A percentile compares a stretch with the other conserved stretches of the same genome.
These are phyloP conservation scores for Ambastaia sidthimunki DNA, from an alignment of 2,797 vertebrate species.

Conservation along the genomic window DNA sequence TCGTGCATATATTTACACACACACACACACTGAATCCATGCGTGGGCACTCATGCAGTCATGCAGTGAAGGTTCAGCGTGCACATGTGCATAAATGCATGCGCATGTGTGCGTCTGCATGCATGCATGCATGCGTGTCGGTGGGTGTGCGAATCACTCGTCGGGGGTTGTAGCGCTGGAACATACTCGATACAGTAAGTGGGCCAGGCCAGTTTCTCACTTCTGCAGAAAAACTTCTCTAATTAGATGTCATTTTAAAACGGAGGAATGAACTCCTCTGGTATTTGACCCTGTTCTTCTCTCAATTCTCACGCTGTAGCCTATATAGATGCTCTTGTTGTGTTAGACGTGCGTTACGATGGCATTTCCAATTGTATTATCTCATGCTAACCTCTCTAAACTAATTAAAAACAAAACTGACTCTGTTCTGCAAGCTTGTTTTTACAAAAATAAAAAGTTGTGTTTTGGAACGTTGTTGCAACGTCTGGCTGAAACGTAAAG, in stretches of 20 bases:
- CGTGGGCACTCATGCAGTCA: slow-evolving; percentile 29
- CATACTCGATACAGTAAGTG: slow-evolving; percentile 60
- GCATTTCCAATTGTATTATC: background rate
- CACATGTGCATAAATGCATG: slow-evolving; percentile 43
- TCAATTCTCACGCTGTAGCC: slow-evolving; percentile 37
- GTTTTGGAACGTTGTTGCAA: background rate
- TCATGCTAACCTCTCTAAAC: background rate
- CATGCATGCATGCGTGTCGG: slow-evolving; percentile 46
- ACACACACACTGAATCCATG: slow-evolving; percentile 30
- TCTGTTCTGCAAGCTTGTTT: background rate
- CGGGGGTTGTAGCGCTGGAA: slow-evolving; percentile 46
- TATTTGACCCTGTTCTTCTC: slow-evolving; percentile 65
- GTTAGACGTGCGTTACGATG: background rate
- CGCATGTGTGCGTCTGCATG: slow-evolving; percentile 35
- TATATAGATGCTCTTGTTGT: slow-evolving; percentile 42
- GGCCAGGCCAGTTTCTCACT: slow-evolving; percentile 67
- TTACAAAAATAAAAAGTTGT: background rate
- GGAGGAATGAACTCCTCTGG: slow-evolving; percentile 63
- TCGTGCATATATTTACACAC: background rate
- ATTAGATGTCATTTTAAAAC: slow-evolving; percentile 63
- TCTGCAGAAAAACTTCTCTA: slow-evolving; percentile 57
- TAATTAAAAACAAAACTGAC: background rate
- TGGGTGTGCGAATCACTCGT: slow-evolving; percentile 57
- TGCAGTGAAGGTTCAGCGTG: slow-evolving; percentile 51
- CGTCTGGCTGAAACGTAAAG: background rate